A percentile compares a stretch with the other conserved stretches of the same genome.
These are phyloP conservation scores for Pseudomugil gertrudae DNA, from an alignment of 2,797 vertebrate genomes.

Conservation along the genomic window DNA sequence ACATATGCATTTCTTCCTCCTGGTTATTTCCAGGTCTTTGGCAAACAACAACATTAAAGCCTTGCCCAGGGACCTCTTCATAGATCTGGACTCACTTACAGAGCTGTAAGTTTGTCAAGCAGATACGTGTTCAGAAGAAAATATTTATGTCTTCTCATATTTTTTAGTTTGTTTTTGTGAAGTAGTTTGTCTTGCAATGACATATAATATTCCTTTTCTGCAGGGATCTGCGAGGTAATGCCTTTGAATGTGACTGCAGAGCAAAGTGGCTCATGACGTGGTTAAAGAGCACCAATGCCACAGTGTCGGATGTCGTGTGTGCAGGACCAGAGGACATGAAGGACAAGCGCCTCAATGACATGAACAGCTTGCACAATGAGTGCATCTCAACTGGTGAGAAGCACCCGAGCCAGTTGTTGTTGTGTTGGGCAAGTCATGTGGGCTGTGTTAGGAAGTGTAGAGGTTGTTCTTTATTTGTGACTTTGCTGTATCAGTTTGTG, in stretches of 20 bases:
- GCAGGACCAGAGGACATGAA: conserved; percentile 92
- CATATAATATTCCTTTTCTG: conserved; percentile 12
- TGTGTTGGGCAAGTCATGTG: not conserved
- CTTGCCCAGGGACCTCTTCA: conserved; percentile 93
- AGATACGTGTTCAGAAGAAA: not conserved
- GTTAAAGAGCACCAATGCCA: conserved; percentile 97
- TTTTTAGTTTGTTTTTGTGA: not conserved
- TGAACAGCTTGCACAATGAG: conserved; percentile 91
- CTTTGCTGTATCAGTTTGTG: not conserved
- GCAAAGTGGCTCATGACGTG: conserved; percentile 97
- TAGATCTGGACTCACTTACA: conserved; percentile 95
- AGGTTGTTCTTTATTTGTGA: not conserved
- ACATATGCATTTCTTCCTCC: conserved; percentile 2
- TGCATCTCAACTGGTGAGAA: conserved; percentile 92
- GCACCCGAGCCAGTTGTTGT: conserved; percentile 29
- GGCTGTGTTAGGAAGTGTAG: not conserved
- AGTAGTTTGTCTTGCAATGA: conserved; percentile 17
- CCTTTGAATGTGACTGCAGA: conserved; percentile 96
- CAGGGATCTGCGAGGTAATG: conserved; percentile 97
- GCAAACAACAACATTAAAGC: conserved; percentile 96
- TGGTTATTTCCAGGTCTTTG: conserved; percentile 86
- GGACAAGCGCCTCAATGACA: conserved; percentile 94
- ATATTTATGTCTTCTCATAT: not conserved
- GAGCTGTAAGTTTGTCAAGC: conserved; percentile 89
- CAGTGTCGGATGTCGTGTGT: conserved; percentile 93